Percentiles rank a stretch among this genome's conserved stretches.
These are phyloP conservation scores for Sminthopsis crassicaudata DNA, from an alignment of 2,113 vertebrate species.

Conservation along the genomic window DNA sequence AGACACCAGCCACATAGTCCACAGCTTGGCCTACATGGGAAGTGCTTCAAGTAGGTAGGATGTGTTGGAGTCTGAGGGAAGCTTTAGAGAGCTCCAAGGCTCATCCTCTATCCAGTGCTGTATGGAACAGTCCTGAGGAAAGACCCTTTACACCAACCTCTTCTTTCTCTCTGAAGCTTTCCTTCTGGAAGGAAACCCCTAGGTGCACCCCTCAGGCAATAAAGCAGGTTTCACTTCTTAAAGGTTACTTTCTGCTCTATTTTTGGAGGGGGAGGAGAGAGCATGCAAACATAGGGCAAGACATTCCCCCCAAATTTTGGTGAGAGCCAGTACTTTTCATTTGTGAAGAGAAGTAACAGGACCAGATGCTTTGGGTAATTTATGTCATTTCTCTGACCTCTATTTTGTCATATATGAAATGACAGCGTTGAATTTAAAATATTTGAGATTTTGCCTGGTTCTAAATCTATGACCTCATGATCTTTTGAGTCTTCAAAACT, in stretches of 20 bases:
- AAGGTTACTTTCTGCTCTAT: too few relatives aligned
- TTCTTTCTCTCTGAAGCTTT: background rate
- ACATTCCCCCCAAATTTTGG: background rate
- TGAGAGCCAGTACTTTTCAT: background rate
- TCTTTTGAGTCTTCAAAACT: background rate
- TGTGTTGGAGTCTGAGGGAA: background rate
- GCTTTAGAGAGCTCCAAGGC: background rate
- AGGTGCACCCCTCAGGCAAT: background rate
- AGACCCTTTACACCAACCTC: background rate
- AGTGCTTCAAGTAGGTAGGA: background rate
- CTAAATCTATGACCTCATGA: background rate
- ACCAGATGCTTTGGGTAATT: fast-evolving
- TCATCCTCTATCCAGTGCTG: background rate
- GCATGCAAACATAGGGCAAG: background rate
- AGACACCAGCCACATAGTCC: background rate
- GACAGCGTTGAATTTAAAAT: background rate
- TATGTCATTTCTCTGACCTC: background rate
- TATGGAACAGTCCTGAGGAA: background rate
- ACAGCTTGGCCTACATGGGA: background rate
- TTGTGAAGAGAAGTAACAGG: background rate
- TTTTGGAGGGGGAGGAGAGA: fast-evolving
- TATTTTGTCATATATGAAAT: background rate
- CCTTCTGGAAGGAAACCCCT: background rate
- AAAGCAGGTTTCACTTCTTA: background rate
- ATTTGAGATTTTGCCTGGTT: background rate